A percentile compares a stretch with the other conserved stretches of the same genome.
phyloP scores from a whole-genome alignment of 2,113 vertebrate genomes.

The Neofelis nebulosa region DNA sequence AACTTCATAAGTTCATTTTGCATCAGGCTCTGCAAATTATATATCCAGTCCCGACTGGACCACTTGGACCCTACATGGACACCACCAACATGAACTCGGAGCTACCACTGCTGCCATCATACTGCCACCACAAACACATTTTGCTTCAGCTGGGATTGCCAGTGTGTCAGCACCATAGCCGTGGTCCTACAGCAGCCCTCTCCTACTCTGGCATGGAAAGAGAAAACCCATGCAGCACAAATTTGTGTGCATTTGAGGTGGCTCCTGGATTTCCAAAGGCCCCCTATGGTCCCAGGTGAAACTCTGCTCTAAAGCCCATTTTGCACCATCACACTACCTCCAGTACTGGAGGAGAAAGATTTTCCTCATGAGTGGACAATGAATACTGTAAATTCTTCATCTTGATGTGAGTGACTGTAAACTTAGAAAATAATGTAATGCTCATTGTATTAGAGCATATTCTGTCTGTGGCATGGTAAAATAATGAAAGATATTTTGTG shows the following conservation, averaged over 20 bases:
- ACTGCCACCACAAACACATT: neutral
- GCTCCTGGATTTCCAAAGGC: neutral
- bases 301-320: neutral
- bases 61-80: neutral
- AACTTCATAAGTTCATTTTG: neutral
- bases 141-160: neutral
- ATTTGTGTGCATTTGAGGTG: neutral
- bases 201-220: neutral
- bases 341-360: neutral
- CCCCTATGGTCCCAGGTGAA: neutral
- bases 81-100: no score
- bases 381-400: neutral
- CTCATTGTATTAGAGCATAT: neutral
- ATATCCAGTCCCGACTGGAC: neutral
- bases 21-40: neutral
- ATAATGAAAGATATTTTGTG: neutral
- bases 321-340: neutral
- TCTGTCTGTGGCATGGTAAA: neutral
- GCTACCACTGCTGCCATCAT: neutral
- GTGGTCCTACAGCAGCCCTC: neutral
- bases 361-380: neutral
- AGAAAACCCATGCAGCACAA: neutral
- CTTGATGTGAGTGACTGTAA: neutral
- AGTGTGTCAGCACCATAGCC: neutral
- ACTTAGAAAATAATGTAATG: neutral